Evolutionary conservation across 2,113 vertebrate genomes (phyloP).

Genomic region (Amazona vittata): DNA sequence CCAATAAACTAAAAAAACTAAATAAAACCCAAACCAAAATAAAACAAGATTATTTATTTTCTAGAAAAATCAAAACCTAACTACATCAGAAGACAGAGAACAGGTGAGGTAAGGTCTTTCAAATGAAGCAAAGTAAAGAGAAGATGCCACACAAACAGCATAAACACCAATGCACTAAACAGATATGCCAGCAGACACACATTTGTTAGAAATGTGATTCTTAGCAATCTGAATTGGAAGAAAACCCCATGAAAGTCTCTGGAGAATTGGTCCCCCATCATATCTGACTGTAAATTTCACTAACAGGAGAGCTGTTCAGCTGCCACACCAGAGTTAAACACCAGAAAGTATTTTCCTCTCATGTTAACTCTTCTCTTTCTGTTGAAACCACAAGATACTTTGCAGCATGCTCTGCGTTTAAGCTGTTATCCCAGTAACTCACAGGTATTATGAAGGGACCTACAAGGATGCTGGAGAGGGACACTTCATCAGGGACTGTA

Average conservation of each 20-base stretch:
- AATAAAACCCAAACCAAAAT: not conserved
- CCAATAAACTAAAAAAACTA: not conserved
- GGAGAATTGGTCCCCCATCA: not conserved
- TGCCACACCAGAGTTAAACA: not conserved
- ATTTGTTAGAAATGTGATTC: not conserved
- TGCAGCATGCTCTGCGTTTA: not conserved
- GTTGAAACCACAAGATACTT: not conserved
- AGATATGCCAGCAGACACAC: accelerated
- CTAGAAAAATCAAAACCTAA: not conserved
- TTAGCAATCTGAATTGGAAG: not conserved
- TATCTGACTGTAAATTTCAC: not conserved
- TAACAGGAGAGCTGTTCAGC: not conserved
- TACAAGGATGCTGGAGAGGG: too few species aligned
- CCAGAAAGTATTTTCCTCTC: not conserved
- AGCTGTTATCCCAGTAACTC: not conserved
- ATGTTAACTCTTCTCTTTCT: not conserved
- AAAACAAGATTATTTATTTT: not conserved
- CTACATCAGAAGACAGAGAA: not conserved
- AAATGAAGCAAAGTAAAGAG: not conserved
- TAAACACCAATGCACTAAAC: not conserved
- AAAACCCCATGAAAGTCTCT: not conserved
- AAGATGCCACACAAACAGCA: not conserved
- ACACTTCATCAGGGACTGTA: too few species aligned
- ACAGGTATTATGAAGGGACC: not conserved
- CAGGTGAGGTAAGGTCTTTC: not conserved